A percentile compares a stretch with the other conserved stretches of the same genome.
phyloP scores from a whole-genome alignment of 2,113 vertebrate genomes.

The Lasiurus cinereus region DNA sequence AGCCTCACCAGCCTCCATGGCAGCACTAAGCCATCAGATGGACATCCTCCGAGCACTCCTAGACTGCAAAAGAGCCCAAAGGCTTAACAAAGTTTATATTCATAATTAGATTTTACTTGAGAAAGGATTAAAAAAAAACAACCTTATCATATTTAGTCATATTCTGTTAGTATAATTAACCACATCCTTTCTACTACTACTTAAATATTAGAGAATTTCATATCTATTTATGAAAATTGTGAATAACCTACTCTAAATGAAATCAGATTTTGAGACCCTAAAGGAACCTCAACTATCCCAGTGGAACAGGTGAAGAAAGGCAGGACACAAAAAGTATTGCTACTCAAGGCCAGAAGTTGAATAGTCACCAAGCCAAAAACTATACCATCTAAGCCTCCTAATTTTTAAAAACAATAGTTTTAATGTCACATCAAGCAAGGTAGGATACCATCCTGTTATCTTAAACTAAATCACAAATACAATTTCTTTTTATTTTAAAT shows the following conservation, averaged over 20 bases:
- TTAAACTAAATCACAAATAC: constrained; percentile 42
- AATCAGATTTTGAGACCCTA: constrained; percentile 18
- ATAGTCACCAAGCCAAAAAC: constrained; percentile 18
- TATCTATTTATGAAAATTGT: constrained; percentile 3
- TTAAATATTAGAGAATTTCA: constrained; percentile 44
- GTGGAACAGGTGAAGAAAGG: constrained; percentile 19
- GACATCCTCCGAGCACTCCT: too few species aligned
- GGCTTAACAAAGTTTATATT: not conserved
- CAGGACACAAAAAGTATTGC: not conserved
- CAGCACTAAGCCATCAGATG: too few species aligned
- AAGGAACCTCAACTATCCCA: not conserved
- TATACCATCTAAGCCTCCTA: not conserved
- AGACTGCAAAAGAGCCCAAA: not conserved
- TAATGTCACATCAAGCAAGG: not conserved
- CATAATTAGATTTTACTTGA: constrained; percentile 52
- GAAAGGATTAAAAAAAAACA: not conserved
- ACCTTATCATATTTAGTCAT: not conserved
- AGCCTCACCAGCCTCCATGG: too few species aligned
- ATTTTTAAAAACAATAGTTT: not conserved
- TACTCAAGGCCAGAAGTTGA: not conserved
- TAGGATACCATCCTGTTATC: not conserved
- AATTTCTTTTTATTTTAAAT: not conserved
- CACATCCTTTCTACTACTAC: not conserved
- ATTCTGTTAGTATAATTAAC: constrained; percentile 22
- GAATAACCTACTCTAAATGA: constrained; percentile 31